A percentile compares a stretch with the other conserved stretches of the same genome.
Evolutionary conservation across 2,113 vertebrate genomes (phyloP).

Genomic region (Columbina picui): DNA sequence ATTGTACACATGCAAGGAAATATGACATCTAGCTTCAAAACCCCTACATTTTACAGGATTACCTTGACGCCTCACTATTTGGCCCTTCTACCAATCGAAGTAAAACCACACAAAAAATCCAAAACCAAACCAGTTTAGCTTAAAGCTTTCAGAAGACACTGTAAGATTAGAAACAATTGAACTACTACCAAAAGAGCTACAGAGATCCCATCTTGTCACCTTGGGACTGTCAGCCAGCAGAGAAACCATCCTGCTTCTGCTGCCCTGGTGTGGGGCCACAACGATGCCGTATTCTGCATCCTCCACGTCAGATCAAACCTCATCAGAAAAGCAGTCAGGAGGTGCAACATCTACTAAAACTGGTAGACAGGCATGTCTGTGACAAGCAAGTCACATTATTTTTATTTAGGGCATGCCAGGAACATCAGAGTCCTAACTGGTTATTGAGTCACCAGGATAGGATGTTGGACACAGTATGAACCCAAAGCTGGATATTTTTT

Average conservation of each 20-base stretch:
- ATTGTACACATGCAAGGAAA: not conserved
- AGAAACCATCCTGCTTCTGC: not conserved
- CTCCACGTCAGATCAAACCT: not conserved
- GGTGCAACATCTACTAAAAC: not conserved
- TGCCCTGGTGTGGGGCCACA: not conserved
- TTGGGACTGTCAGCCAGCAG: not conserved
- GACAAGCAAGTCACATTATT: not conserved
- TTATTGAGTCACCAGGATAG: not conserved
- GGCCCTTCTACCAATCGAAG: not conserved
- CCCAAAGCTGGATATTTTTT: not conserved
- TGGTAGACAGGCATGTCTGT: not conserved
- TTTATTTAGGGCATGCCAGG: not conserved
- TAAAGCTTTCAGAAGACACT: not conserved
- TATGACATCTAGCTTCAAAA: not conserved
- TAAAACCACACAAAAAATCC: not conserved
- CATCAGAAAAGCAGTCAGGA: not conserved
- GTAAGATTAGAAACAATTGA: not conserved
- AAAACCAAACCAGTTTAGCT: not conserved
- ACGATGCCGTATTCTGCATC: not conserved
- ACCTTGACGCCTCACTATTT: not conserved
- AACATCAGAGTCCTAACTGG: not conserved
- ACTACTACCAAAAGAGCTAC: not conserved
- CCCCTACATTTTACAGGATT: not conserved
- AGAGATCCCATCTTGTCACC: not conserved
- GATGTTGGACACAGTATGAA: not conserved